Base-by-base conservation (phyloP, 2,113 vertebrate genomes). In the Cettia cetti region DNA sequence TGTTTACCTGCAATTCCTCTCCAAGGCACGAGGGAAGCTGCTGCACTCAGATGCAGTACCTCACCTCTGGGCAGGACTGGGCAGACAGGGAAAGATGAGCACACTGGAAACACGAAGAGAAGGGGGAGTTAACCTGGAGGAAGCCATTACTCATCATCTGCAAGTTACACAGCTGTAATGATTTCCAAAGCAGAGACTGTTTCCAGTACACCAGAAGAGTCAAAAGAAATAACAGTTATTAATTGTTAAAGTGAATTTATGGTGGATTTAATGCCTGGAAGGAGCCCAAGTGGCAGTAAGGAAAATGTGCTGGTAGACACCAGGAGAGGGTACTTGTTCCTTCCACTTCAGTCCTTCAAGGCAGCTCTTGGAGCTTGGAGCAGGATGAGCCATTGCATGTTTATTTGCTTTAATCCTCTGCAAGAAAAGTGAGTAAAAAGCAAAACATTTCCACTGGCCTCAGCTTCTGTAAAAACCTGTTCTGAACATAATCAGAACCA, bases 151-250 rank as follows among this genome's bases (percentile, higher is more conserved):
- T 89, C 93, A 93, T 39, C 49, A 44, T 68, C 68, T 87, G 19
- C 74, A 82, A 94, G 70, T 71, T 75, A 54, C 18, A 63, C 47
- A 89, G 68, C 39, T 78, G 56, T 71, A 95, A 89, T 40, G 70
- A 85, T 84, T 95, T 95, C 95, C 93, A 91, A 82, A 87, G 70
- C 65, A 89, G 78, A 87, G 31, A 49, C 65, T 76, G 65, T 61
- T 89, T 86, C 92, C 65, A 89, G 91, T 18, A 71, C 61, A 57
- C 28, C 52, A 75, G 53, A 56, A 72, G 26, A 95, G 45, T 82
- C 31, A 89, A 89, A 72, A 90, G 33, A 87, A 95, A 3, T 24
- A 85, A 79, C 28, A 86, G 24, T 15, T 89, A 52, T 78, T 59
- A 88, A 54, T 28, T n/a, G n/a, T n/a, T n/a, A n/a, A 82, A 80